Conservation (phyloP, 2,888 invertebrate species). For the Glaucopsyche alexis region DNA sequence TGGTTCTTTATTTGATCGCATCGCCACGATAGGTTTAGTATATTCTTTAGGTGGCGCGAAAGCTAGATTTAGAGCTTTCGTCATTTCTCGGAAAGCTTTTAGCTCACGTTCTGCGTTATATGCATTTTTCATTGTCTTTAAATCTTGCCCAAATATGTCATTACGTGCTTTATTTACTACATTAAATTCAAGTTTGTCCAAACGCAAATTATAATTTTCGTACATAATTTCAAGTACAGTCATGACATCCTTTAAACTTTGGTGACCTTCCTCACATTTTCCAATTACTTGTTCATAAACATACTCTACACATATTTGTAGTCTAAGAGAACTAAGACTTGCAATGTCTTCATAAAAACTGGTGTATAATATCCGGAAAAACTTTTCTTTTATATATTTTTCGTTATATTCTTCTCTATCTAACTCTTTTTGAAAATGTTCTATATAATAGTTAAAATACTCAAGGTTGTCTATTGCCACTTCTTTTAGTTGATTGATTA, state of each 20-base stretch:
- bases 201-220: slow-evolving; percentile 66
- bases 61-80: slow-evolving; percentile 70
- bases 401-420: slow-evolving; percentile 63
- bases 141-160: slow-evolving; percentile 69
- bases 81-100: slow-evolving; percentile 68
- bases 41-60: slow-evolving; percentile 62
- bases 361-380: slow-evolving; percentile 66
- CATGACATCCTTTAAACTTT: slow-evolving; percentile 67
- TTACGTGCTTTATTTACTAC: slow-evolving; percentile 65
- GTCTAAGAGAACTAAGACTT: slow-evolving; percentile 61
- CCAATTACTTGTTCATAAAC: slow-evolving; percentile 73
- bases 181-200: slow-evolving; percentile 69
- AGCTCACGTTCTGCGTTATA: slow-evolving; percentile 66
- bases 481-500: slow-evolving; percentile 59
- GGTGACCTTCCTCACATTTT: slow-evolving; percentile 72
- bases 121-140: slow-evolving; percentile 68
- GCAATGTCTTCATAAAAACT: slow-evolving; percentile 68
- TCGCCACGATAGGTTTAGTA: slow-evolving; percentile 55
- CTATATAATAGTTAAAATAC: slow-evolving; percentile 71
- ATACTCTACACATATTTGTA: slow-evolving; percentile 72
- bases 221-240: slow-evolving; percentile 72
- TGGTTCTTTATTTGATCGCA: slow-evolving; percentile 61
- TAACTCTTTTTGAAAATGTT: slow-evolving; percentile 59
- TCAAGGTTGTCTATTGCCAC: slow-evolving; percentile 63
- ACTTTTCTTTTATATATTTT: slow-evolving; percentile 62